These are phyloP conservation scores for Platycercus adscitus DNA, from an alignment of 2,113 vertebrate genomes.

Conservation along the genomic window DNA sequence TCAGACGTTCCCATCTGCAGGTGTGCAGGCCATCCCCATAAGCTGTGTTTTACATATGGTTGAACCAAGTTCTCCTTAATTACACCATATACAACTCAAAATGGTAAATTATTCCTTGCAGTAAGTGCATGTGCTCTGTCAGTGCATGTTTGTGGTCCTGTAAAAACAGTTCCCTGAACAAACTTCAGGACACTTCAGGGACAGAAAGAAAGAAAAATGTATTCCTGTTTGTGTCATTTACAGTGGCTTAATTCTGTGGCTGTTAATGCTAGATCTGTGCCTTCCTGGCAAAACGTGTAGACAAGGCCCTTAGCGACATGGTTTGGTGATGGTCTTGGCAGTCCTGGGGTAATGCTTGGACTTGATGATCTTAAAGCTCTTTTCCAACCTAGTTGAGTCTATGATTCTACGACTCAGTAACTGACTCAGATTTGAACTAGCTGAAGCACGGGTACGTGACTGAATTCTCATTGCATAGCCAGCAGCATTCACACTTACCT, in stretches of 20 bases:
- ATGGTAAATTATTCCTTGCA: neutral
- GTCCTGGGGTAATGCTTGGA: neutral
- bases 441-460: neutral
- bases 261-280: neutral
- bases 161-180: neutral
- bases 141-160: neutral
- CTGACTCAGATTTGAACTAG: neutral
- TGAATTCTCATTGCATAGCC: neutral
- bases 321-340: neutral
- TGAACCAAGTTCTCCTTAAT: neutral
- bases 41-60: accelerated
- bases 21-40: neutral
- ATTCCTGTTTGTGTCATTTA: neutral
- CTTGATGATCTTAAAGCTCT: neutral
- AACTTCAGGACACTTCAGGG: neutral
- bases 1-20: neutral
- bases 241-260: neutral
- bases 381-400: neutral
- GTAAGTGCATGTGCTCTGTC: neutral
- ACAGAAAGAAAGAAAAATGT: neutral
- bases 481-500: neutral
- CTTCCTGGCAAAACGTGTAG: neutral
- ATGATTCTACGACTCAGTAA: neutral
- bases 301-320: neutral
- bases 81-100: neutral